Base-by-base conservation (phyloP, 2,113 vertebrate species). In the Salvelinus namaycush region DNA sequence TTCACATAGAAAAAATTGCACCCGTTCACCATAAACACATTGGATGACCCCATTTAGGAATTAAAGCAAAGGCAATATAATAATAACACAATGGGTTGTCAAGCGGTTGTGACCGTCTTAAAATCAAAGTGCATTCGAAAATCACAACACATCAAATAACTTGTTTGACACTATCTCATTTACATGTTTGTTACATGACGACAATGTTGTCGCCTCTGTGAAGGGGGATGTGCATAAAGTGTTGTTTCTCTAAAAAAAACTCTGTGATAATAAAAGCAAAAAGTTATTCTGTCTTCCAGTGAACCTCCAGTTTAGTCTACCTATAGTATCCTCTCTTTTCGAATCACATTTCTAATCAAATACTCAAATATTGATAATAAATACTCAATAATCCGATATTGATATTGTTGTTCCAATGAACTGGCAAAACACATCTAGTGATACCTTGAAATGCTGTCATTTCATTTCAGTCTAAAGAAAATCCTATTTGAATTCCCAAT, bases 1-100 rank as follows among this genome's bases (percentile, higher is more conserved):
- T 4, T 86, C 81, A 93, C 86, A 85, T 87, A 86, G 72, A 84
- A 91, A 84, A 90, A 88, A 82, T 13, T 77, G 74, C 70, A 83
- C 81, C 65, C 71, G 83, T 87, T 81, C 82, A 93, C 83, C 76
- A 84, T 68, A 87, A 87, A 80, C 77, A 80, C 85, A 82, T 71
- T 72, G 73, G 83, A 79, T 34, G 70, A 71, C 65, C 79, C 77
- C 69, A 20, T 49, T 80, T 34, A 4, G 64, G 62, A 72, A 39
- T 68, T 34, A 79, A 65, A 77, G 54, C 34, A 75, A 67, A 67
- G 31, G 26, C 31, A 70, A 31, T 44, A 71, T 51, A 44, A 44
- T 44, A 44, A 70, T 51, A 76, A 73, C 77, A 81, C 51, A 57
- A 57, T 62, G 14, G 75, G 26, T 78, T 76, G 76, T 76, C 70